phyloP scores from a whole-genome alignment of 2,888 invertebrate genomes.

The Drosophila barbarae region DNA sequence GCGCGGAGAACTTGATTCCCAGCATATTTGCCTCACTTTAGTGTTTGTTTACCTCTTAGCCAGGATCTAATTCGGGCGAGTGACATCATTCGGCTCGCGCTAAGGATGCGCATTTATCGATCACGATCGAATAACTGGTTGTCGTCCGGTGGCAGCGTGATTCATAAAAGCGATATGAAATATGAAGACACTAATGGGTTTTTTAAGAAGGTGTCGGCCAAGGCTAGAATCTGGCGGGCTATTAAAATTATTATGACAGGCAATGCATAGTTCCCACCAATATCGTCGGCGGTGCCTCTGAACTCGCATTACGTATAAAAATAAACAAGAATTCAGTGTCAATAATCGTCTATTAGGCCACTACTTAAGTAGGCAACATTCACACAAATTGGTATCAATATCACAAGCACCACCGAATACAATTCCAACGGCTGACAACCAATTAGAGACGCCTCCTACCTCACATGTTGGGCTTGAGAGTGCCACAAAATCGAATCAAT shows the following conservation, averaged over 20 bases:
- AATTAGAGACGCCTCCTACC: conserved; percentile 67
- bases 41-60: conserved; percentile 29
- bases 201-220: conserved; percentile 30
- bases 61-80: conserved; percentile 58
- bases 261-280: conserved; percentile 28
- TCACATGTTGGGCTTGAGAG: conserved; percentile 9
- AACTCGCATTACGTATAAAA: conserved; percentile 9
- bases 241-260: conserved; percentile 17
- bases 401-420: conserved; percentile 28
- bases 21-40: conserved; percentile 43
- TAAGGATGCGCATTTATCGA: conserved; percentile 53
- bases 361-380: conserved; percentile 58
- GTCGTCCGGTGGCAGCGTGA: conserved; percentile 7
- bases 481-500: conserved; percentile 26
- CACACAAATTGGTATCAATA: conserved; percentile 36
- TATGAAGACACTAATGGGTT: conserved; percentile 39
- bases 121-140: conserved; percentile 27
- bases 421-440: conserved; percentile 33
- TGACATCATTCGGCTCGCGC: conserved; percentile 53
- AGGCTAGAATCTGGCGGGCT: conserved; percentile 24
- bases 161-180: conserved; percentile 21
- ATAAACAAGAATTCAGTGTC: conserved; percentile 40
- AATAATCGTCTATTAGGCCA: conserved; percentile 46
- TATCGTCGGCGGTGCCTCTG: conserved; percentile 3
- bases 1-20: conserved; percentile 22